These are phyloP conservation scores for Thunnus thynnus DNA, from an alignment of 2,113 vertebrate genomes.

Conservation along the genomic window DNA sequence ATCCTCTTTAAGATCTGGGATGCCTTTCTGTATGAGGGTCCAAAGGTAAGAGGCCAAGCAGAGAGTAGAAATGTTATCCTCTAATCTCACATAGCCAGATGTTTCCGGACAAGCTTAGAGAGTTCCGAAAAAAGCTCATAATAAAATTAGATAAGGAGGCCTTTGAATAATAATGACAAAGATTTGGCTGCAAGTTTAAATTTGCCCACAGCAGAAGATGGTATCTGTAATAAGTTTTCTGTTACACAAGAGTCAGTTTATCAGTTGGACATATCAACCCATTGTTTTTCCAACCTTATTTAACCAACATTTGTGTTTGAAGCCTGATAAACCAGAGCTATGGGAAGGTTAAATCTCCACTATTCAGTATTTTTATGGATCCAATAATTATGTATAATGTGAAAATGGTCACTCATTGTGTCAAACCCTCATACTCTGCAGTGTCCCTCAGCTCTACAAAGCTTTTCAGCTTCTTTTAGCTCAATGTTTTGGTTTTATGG, in stretches of 20 bases:
- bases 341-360: too few relatives aligned
- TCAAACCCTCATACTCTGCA: too few relatives aligned
- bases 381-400: neutral
- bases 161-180: neutral
- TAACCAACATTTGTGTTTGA: neutral
- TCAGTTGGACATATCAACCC: neutral
- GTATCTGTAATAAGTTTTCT: neutral
- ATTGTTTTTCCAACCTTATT: neutral
- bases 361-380: neutral
- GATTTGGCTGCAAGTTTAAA: neutral
- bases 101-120: neutral
- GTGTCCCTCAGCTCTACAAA: too few relatives aligned
- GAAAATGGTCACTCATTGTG: neutral
- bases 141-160: neutral
- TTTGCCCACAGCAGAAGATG: neutral
- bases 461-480: too few relatives aligned
- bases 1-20: constrained; percentile 99
- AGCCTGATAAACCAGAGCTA: neutral
- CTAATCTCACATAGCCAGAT: neutral
- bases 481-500: too few relatives aligned
- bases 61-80: neutral
- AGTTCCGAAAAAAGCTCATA: neutral
- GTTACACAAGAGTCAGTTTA: neutral
- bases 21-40: constrained; percentile 96
- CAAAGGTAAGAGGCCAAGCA: constrained; percentile 87